phyloP scores from a whole-genome alignment of 2,113 vertebrate species.

The Corydoras sp. region DNA sequence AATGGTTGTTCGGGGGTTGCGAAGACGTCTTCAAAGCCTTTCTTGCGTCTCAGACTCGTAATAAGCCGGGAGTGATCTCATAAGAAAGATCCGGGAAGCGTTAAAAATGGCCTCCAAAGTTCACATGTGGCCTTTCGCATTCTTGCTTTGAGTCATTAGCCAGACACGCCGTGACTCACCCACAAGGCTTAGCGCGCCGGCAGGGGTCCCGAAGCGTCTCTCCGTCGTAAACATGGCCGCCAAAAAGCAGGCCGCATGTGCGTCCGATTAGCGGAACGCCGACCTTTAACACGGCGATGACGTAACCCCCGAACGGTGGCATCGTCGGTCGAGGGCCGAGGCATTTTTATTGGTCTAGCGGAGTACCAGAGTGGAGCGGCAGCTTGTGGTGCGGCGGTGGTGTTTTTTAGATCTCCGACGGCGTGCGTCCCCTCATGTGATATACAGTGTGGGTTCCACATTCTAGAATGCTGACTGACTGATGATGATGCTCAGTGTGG shows the following conservation, averaged over 20 bases:
- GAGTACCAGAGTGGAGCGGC: too few species aligned
- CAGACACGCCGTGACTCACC: slow-evolving; percentile 31
- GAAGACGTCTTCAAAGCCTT: too few species aligned
- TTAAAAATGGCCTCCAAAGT: slow-evolving; percentile 14
- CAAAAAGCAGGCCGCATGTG: slow-evolving; percentile 8
- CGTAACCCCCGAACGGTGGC: background rate
- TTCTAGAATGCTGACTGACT: background rate
- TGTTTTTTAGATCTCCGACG: too few species aligned
- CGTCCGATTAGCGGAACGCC: background rate
- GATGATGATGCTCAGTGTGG: slow-evolving; percentile 9
- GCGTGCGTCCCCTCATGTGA: too few species aligned
- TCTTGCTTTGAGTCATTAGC: slow-evolving; percentile 19
- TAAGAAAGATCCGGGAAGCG: slow-evolving; percentile 25
- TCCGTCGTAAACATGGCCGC: slow-evolving; percentile 5
- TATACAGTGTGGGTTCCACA: too few species aligned
- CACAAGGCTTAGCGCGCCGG: slow-evolving; percentile 13
- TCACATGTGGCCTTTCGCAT: slow-evolving; percentile 26
- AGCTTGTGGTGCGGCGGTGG: too few species aligned
- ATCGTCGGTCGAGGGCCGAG: background rate
- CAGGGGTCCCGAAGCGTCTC: slow-evolving; percentile 4
- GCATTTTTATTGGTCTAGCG: background rate
- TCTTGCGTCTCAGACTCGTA: slow-evolving; percentile 8
- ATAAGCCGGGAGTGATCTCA: slow-evolving; percentile 28
- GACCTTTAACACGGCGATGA: slow-evolving; percentile 1
- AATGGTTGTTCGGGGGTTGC: too few species aligned